Evolutionary conservation across 2,888 invertebrate species (phyloP), one percentile per base, ranked within the genome.

Genomic region (Tetragonisca angustula): DNA sequence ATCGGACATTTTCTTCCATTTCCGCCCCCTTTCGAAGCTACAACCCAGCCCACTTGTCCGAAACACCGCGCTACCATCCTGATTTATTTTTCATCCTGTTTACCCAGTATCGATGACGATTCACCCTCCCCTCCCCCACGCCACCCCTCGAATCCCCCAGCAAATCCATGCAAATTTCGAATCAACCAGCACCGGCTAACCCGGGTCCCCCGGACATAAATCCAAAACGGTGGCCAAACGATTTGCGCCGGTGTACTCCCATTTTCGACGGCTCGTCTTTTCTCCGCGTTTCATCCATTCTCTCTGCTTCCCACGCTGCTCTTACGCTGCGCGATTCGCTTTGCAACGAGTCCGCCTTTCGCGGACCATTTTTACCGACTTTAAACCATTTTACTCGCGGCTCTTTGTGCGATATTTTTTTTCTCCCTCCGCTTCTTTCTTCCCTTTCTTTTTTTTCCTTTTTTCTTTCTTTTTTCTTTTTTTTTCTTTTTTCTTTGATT

Each of bases 241-340:
- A 88, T 81, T 89, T 86, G 87, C 88, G 17, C 52, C 80, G 79
- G 85, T 89, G 70, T 54, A 59, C 87, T 86, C 88, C 83, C 77
- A 82, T 86, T 91, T 91, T 89, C 89, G 87, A 70, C 87, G 77
- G 21, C 76, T 65, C 78, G 85, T 69, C 76, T 83, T 87, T 84
- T 78, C 76, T 77, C 76, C 69, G 50, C n/a, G 43, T 59, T 64
- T 68, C 59, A 43, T 79, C 50, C 70, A 73, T 68, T 79, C 62
- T 79, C 50, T 54, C 24, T 50, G 72, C 43, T 64, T 76, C 36
- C 70, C 56, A 15, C 56, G 76, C n/a, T 62, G 67, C 52, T 82
- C 56, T 76, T 69, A 56, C 71, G 9, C 11, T 50, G 56, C 11
- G 69, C 71, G 75, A 75, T 61, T 67, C 81, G 81, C 71, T 59